Evolutionary conservation across 2,888 invertebrate species (phyloP), one percentile per base, ranked within the genome.

Genomic region (Brenthis ino): DNA sequence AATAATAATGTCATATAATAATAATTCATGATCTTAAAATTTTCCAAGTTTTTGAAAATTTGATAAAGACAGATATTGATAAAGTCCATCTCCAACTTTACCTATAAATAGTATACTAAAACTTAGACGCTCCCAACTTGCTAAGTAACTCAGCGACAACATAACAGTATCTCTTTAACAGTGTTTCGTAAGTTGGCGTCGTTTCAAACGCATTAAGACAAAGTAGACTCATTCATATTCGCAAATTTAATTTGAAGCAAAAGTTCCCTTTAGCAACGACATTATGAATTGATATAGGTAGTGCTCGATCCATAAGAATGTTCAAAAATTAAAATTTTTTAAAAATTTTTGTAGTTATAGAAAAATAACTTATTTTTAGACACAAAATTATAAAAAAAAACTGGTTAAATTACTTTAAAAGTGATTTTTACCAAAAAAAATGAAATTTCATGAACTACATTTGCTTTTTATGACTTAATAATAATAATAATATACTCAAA

Each of bases 131-230:
- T 50, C 51, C 8, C 20, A 33, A 50, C 28, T 50, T 28, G 3
- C 28, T 20, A 16, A 43, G n/a, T 61, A 54, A 60, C 48, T 60
- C 14, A 67, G 50, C 11, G 56, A 55, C 48, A 50, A 55, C 54
- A 65, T 65, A 64, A 71, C 68, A 65, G 24, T 64, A 67, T 70
- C 63, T 72, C 64, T 60, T 72, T 65, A 70, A 68, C 47, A 65
- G 63, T 66, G 57, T 66, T 70, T 61, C 64, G 53, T 63, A 63
- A 71, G 68, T 70, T 70, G 72, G 72, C 70, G 64, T 58, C 33
- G 63, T 65, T 72, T 72, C 70, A 72, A 71, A 72, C 47, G 56
- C 70, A 70, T 70, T 72, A 65, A 64, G 43, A 48, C 51, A 58
- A 57, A 67, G 65, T 68, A 53, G 53, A 64, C 47, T 64, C 69